phyloP scores from a whole-genome alignment of 2,888 invertebrate genomes.

The Aspidapion aeneum region DNA sequence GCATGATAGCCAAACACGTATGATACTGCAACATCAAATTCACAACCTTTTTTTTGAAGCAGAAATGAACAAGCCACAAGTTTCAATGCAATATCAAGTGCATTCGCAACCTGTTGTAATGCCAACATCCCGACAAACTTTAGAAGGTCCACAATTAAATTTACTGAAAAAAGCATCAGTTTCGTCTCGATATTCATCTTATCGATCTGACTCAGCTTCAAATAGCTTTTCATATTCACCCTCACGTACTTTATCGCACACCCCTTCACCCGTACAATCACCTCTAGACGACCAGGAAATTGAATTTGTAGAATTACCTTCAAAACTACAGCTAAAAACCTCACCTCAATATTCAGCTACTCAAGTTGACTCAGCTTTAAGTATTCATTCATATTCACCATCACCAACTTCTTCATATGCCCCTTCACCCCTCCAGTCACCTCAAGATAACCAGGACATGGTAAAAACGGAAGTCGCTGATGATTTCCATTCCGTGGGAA shows the following conservation, averaged over 20 bases:
- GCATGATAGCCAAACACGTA: conserved; percentile 5
- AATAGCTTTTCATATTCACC: not conserved
- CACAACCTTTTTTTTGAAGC: conserved; percentile 11
- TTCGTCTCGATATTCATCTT: not conserved
- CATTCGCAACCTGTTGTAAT: not conserved
- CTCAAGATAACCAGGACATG: not conserved
- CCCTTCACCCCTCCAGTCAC: not conserved
- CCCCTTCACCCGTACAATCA: not conserved
- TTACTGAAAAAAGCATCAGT: not conserved
- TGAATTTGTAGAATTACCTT: too few relatives aligned
- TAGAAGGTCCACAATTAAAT: not conserved
- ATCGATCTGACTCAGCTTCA: not conserved
- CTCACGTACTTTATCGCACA: not conserved
- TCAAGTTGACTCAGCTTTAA: too few relatives aligned
- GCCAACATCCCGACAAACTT: not conserved
- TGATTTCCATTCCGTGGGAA: not conserved
- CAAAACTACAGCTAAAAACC: too few relatives aligned
- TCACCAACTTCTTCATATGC: not conserved
- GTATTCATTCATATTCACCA: not conserved
- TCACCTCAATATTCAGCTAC: too few relatives aligned
- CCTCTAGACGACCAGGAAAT: not conserved
- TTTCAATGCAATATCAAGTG: not conserved
- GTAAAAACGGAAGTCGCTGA: not conserved
- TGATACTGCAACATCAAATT: conserved; percentile 8
- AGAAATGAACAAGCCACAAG: conserved; percentile 3